phyloP scores from a whole-genome alignment of 2,797 vertebrate species.

The Channallabes apus region DNA sequence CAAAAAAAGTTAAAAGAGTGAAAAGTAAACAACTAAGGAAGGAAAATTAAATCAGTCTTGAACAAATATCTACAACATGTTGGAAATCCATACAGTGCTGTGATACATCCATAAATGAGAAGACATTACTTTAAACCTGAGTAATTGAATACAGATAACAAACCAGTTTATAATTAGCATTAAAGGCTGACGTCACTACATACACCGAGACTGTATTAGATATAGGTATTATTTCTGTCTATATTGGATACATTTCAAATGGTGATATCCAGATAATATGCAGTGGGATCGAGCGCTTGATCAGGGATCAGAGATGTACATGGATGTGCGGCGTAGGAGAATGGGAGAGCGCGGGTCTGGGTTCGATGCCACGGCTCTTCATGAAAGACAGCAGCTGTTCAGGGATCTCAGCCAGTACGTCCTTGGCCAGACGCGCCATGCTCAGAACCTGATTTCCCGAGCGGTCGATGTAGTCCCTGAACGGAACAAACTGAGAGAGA shows the following conservation, averaged over 20 bases:
- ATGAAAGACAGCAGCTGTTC: constrained; percentile 93
- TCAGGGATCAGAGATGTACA: constrained; percentile 48
- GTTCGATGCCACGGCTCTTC: constrained; percentile 83
- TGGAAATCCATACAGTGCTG: background rate
- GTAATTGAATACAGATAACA: background rate
- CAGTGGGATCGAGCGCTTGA: constrained; percentile 40
- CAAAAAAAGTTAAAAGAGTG: background rate
- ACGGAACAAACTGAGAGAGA: constrained; percentile 87
- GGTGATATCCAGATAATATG: constrained; percentile 32
- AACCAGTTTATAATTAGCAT: background rate
- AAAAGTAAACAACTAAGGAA: background rate
- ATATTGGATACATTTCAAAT: background rate
- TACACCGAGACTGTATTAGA: background rate
- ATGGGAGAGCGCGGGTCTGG: constrained; percentile 66
- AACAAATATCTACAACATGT: background rate
- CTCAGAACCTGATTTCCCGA: constrained; percentile 95
- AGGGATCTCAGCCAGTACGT: constrained; percentile 88
- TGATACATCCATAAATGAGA: background rate
- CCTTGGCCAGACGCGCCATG: constrained; percentile 92
- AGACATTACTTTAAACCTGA: constrained; percentile 21
- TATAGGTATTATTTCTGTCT: background rate
- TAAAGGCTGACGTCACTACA: background rate
- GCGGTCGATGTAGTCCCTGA: constrained; percentile 94
- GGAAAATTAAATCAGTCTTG: background rate
- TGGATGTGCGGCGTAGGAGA: constrained; percentile 53